These are phyloP conservation scores for Chloroceryle aenea DNA, from an alignment of 2,113 vertebrate species.

Conservation along the genomic window DNA sequence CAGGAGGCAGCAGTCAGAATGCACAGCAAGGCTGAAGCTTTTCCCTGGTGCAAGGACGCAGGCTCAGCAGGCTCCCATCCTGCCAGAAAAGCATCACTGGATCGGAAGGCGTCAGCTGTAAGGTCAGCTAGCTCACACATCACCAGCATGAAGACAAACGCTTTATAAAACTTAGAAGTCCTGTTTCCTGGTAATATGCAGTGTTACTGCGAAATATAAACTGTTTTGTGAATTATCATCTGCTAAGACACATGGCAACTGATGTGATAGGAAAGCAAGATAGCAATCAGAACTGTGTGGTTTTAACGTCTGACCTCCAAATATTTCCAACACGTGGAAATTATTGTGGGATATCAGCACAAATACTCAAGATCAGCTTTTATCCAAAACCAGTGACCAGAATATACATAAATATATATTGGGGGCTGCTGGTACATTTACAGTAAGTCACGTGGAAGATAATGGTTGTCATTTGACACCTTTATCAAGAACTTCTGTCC, in stretches of 20 bases:
- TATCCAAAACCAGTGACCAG: neutral
- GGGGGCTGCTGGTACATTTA: neutral
- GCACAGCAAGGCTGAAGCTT: neutral
- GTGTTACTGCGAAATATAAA: neutral
- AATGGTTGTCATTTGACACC: neutral
- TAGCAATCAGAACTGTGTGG: neutral
- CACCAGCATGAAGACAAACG: neutral
- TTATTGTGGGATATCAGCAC: neutral
- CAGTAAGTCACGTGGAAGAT: neutral
- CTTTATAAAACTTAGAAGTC: neutral
- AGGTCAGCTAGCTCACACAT: neutral
- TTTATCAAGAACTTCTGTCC: neutral
- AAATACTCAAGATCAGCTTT: neutral
- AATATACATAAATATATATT: neutral
- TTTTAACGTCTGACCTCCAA: neutral
- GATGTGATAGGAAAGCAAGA: neutral
- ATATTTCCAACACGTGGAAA: neutral
- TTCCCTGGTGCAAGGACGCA: neutral
- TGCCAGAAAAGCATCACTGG: neutral
- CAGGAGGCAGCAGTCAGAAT: neutral
- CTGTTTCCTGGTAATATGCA: slow-evolving; percentile 10
- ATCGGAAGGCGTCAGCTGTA: neutral
- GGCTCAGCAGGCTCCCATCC: neutral
- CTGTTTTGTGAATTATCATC: slow-evolving; percentile 8
- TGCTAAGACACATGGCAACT: neutral